These are phyloP conservation scores for Astyanax mexicanus DNA, from an alignment of 2,797 vertebrate species.

Conservation along the genomic window DNA sequence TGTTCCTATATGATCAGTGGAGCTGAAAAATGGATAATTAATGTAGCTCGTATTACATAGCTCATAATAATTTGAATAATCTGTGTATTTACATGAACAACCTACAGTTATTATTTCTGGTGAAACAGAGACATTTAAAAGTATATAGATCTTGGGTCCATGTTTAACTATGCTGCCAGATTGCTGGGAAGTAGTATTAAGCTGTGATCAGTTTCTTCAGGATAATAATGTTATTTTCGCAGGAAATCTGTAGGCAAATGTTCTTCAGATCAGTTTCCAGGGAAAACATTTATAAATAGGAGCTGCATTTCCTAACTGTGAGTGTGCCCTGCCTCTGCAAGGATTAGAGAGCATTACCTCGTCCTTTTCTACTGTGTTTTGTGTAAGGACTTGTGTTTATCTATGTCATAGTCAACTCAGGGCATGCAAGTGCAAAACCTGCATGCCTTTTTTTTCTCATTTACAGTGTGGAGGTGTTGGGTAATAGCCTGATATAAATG, in stretches of 20 bases:
- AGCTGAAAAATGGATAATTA: too few species aligned
- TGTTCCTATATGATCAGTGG: too few species aligned
- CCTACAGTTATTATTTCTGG: too few species aligned
- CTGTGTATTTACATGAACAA: too few species aligned
- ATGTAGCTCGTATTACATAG: too few species aligned
- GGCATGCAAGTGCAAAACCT: constrained; percentile 29
- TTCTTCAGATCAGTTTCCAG: not conserved
- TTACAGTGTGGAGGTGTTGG: constrained; percentile 17
- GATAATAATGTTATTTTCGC: too few species aligned
- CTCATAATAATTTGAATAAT: too few species aligned
- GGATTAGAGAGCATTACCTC: constrained; percentile 26
- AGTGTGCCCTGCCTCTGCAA: not conserved
- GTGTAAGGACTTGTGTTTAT: not conserved
- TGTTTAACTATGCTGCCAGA: not conserved
- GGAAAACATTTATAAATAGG: not conserved
- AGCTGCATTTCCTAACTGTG: not conserved
- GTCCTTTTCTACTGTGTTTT: constrained; percentile 2
- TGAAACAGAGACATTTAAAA: too few species aligned
- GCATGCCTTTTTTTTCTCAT: constrained; percentile 23
- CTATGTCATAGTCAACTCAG: not conserved
- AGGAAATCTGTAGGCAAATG: not conserved
- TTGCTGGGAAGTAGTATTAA: too few species aligned
- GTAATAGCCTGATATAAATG: constrained; percentile 26
- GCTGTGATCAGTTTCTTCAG: too few species aligned
- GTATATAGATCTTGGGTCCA: too few species aligned